Percentiles rank a stretch among this genome's conserved stretches.
phyloP scores from a whole-genome alignment of 2,888 invertebrate genomes.

The Heliconius sara region DNA sequence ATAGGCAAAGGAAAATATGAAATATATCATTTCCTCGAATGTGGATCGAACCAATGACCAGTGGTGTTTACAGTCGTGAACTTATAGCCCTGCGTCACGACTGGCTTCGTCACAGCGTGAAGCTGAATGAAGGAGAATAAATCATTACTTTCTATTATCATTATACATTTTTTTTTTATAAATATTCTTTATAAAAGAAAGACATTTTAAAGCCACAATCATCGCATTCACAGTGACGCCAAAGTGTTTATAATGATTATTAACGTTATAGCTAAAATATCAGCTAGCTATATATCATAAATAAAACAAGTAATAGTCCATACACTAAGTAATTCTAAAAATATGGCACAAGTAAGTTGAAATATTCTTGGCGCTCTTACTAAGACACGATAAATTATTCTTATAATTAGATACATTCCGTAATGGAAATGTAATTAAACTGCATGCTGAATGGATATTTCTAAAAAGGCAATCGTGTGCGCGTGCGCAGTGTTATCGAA shows the following conservation, averaged over 20 bases:
- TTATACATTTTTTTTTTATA: too few relatives aligned
- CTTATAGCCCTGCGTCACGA: too few relatives aligned
- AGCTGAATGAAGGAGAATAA: too few relatives aligned
- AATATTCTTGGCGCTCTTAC: not conserved
- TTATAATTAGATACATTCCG: constrained; percentile 22
- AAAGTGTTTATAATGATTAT: not conserved
- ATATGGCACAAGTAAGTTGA: not conserved
- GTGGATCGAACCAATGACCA: too few relatives aligned
- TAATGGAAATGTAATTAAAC: constrained; percentile 33
- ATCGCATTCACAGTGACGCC: not conserved
- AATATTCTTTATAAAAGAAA: not conserved
- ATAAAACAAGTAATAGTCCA: constrained; percentile 2
- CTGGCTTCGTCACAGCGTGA: too few relatives aligned
- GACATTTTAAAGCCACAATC: not conserved
- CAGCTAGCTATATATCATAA: too few relatives aligned
- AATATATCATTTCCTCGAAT: too few relatives aligned
- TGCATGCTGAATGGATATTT: constrained; percentile 33
- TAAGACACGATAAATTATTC: constrained; percentile 17
- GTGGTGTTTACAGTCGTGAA: too few relatives aligned
- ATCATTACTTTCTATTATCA: too few relatives aligned
- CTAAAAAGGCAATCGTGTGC: constrained; percentile 31
- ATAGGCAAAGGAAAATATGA: too few relatives aligned
- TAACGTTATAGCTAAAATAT: not conserved
- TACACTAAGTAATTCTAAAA: constrained; percentile 6
- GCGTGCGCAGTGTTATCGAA: constrained; percentile 37